These are phyloP conservation scores for Xanthostigma xanthostigma DNA, from an alignment of 2,888 invertebrate species.

Conservation along the genomic window DNA sequence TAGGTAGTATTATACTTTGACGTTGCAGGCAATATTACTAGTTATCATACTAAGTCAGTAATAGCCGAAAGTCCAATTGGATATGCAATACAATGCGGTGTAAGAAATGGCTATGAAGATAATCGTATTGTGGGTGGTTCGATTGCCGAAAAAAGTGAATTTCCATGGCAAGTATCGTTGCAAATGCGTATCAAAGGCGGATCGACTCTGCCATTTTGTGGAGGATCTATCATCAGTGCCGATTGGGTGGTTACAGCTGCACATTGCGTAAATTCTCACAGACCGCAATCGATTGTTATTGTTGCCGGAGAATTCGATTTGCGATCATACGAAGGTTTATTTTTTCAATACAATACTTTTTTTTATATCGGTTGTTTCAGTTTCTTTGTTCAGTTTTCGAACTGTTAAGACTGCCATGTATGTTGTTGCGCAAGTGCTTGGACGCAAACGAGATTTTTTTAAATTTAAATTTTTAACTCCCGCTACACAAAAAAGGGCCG, in stretches of 20 bases:
- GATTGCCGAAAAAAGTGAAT: conserved; percentile 17
- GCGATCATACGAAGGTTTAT: conserved; percentile 17
- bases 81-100: conserved; percentile 5
- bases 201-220: conserved; percentile 18
- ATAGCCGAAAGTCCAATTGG: background rate
- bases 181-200: conserved; percentile 14
- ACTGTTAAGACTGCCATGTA: too few species aligned
- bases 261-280: conserved; percentile 18
- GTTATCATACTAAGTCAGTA: too few species aligned
- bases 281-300: conserved; percentile 14
- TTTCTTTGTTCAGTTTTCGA: too few species aligned
- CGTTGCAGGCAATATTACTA: too few species aligned
- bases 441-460: too few species aligned
- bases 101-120: conserved; percentile 4
- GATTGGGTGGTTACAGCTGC: conserved; percentile 19
- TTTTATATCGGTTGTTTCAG: too few species aligned
- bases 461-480: too few species aligned
- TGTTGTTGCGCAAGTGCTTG: too few species aligned
- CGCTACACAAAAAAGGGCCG: too few species aligned
- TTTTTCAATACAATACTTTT: too few species aligned
- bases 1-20: too few species aligned
- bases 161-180: conserved; percentile 22
- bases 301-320: conserved; percentile 22
- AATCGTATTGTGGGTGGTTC: conserved; percentile 14
- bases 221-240: conserved; percentile 17